phyloP scores from a whole-genome alignment of 2,888 invertebrate species.

The Morpho deidamia region DNA sequence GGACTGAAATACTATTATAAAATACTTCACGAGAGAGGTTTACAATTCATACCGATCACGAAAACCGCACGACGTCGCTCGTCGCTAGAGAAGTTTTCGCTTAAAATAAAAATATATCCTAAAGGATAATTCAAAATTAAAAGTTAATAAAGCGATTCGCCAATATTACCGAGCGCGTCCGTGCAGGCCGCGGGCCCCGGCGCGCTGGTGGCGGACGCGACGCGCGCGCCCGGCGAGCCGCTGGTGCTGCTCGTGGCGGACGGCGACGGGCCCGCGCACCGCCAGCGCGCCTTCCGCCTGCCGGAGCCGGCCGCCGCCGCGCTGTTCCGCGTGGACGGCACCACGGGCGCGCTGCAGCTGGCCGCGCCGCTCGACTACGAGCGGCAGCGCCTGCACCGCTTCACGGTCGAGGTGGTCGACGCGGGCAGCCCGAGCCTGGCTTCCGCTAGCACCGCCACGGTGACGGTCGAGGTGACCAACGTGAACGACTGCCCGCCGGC shows the following conservation, averaged over 20 bases:
- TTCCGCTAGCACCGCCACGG: slow-evolving; percentile 87
- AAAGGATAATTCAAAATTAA: too few species aligned
- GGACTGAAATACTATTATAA: too few species aligned
- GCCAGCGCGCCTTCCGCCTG: slow-evolving; percentile 90
- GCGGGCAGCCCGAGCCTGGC: slow-evolving; percentile 89
- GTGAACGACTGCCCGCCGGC: slow-evolving; percentile 94
- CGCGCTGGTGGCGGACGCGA: slow-evolving; percentile 53
- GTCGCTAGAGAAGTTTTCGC: too few species aligned
- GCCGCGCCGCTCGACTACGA: slow-evolving; percentile 90
- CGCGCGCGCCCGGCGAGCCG: slow-evolving; percentile 84
- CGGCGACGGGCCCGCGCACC: slow-evolving; percentile 91
- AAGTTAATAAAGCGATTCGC: too few species aligned
- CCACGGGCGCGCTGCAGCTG: slow-evolving; percentile 91
- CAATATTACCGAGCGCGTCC: background rate
- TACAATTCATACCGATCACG: too few species aligned
- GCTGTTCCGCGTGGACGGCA: slow-evolving; percentile 91
- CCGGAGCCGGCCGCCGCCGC: slow-evolving; percentile 87
- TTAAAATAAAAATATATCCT: too few species aligned
- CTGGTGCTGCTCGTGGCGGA: slow-evolving; percentile 92
- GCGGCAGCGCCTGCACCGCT: slow-evolving; percentile 81
- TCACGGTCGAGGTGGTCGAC: slow-evolving; percentile 90
- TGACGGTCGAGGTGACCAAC: slow-evolving; percentile 87
- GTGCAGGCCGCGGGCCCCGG: slow-evolving; percentile 21
- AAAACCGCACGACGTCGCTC: too few species aligned
- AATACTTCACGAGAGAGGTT: too few species aligned